Evolutionary conservation across 2,888 invertebrate species (phyloP).

Genomic region (Cabera pusaria): DNA sequence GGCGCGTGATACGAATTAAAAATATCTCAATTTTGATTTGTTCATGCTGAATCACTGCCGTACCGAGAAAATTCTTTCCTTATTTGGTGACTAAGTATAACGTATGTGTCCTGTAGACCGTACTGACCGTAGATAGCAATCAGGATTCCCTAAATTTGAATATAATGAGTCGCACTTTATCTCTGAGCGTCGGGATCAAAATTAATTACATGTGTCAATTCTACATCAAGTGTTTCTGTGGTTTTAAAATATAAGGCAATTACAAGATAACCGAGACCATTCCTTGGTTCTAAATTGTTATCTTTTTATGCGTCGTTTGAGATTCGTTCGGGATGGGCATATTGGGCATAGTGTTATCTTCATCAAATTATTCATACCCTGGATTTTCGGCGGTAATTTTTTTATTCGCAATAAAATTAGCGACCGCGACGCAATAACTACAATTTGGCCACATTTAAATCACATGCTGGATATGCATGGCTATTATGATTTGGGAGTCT

Average conservation of each 20-base stretch:
- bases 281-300: constrained; percentile 25
- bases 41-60: constrained; percentile 9
- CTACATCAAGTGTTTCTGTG: constrained; percentile 16
- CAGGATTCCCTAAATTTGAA: constrained; percentile 23
- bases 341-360: constrained; percentile 27
- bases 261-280: constrained; percentile 25
- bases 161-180: constrained; percentile 23
- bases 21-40: constrained; percentile 8
- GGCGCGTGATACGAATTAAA: constrained; percentile 39
- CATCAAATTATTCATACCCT: constrained; percentile 38
- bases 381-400: constrained; percentile 35
- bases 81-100: constrained; percentile 22
- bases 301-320: constrained; percentile 25
- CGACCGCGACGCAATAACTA: constrained; percentile 50
- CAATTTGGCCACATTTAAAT: constrained; percentile 22
- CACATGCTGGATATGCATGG: constrained; percentile 23
- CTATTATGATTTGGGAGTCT: constrained; percentile 13
- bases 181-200: constrained; percentile 22
- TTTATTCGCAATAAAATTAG: constrained; percentile 46
- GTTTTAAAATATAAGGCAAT: constrained; percentile 29
- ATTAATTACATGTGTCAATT: constrained; percentile 30
- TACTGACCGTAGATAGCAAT: too few relatives aligned
- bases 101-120: constrained; percentile 10
- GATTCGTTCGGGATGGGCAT: constrained; percentile 32
- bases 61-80: constrained; percentile 8